Conservation (phyloP, 2,113 vertebrate genomes). For the Neofelis nebulosa region DNA sequence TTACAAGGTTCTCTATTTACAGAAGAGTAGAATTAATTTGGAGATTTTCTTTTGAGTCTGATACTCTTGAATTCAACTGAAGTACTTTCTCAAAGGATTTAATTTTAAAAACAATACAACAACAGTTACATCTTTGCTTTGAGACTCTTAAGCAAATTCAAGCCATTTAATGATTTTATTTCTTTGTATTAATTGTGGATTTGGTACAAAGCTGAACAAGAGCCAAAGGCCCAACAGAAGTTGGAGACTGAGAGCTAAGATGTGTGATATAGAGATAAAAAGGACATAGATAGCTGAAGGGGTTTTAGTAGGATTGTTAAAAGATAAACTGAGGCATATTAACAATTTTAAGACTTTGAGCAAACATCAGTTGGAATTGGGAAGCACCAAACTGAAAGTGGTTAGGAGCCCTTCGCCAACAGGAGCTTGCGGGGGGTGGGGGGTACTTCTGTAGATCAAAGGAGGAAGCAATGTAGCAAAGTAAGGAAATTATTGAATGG, state of each 20-base stretch:
- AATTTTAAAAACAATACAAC: not conserved
- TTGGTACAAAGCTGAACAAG: constrained; percentile 26
- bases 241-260: constrained; percentile 6
- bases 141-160: not conserved
- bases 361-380: not conserved
- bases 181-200: constrained; percentile 10
- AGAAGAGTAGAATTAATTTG: not conserved
- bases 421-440: not conserved
- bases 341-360: not conserved
- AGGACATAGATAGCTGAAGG: not conserved
- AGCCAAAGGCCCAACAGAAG: not conserved
- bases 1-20: not conserved
- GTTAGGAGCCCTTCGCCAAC: not conserved
- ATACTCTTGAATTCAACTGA: constrained; percentile 20
- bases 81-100: not conserved
- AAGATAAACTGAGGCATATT: not conserved
- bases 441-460: not conserved
- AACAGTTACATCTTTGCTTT: not conserved
- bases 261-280: not conserved
- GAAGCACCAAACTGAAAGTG: not conserved
- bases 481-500: not conserved
- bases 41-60: constrained; percentile 18
- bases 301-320: constrained; percentile 20
- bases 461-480: not conserved
- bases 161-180: not conserved